Conservation (phyloP, 2,888 invertebrate species). For the Syrphus vitripennis region DNA sequence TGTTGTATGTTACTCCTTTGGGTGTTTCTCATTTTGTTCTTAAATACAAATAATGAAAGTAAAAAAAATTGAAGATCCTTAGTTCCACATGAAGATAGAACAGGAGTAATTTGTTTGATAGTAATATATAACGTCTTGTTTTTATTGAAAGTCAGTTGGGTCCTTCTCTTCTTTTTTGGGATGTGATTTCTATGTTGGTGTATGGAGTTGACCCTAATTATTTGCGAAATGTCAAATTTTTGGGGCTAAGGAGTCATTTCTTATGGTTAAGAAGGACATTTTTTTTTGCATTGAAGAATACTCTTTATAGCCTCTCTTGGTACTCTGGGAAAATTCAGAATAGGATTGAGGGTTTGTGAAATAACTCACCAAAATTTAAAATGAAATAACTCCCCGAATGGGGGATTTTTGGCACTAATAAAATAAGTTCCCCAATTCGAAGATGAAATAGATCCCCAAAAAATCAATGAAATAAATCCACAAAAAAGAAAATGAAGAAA, state of each 20-base stretch:
- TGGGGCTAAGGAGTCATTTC: not conserved
- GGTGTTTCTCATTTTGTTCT: constrained; percentile 22
- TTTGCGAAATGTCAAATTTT: constrained; percentile 36
- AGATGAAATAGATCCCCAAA: no score
- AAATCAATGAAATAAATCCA: no score
- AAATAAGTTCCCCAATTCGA: no score
- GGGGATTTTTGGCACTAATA: no score
- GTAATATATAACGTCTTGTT: constrained; percentile 30
- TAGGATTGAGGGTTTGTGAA: no score
- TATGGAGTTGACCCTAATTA: constrained; percentile 35
- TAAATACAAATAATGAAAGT: not conserved
- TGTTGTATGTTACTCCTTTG: constrained; percentile 43
- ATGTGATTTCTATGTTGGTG: no score
- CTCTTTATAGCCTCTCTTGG: no score
- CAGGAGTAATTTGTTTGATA: constrained; percentile 32
- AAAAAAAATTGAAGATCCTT: not conserved
- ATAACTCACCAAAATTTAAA: no score
- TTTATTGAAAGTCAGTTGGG: not conserved
- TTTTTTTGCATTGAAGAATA: no score
- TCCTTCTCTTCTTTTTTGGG: not conserved
- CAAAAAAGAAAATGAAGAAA: no score
- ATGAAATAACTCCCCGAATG: no score
- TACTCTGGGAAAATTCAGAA: no score
- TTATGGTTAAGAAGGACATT: not conserved
- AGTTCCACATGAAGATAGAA: not conserved